A percentile compares a stretch with the other conserved stretches of the same genome.
phyloP scores from a whole-genome alignment of 2,888 invertebrate species.

The Cryptus viduatorius region DNA sequence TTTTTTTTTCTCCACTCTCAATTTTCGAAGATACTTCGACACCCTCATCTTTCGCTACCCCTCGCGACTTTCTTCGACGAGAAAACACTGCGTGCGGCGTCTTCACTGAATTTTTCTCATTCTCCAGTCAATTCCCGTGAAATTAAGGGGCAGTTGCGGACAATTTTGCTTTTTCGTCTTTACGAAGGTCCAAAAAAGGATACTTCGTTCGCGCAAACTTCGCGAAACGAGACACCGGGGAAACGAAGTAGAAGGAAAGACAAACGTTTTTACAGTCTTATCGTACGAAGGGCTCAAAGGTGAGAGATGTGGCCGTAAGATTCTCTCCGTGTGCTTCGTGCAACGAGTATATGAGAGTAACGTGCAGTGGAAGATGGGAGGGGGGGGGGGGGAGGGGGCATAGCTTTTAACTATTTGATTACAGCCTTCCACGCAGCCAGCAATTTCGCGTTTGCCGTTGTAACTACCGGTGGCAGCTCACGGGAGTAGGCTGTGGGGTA shows the following conservation, averaged over 20 bases:
- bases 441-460: conserved; percentile 78
- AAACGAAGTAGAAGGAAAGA: conserved; percentile 42
- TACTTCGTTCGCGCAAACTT: conserved; percentile 16
- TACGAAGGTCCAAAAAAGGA: background rate
- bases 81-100: background rate
- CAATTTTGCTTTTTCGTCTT: background rate
- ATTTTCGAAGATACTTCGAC: conserved; percentile 10
- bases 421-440: conserved; percentile 76
- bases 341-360: conserved; percentile 37
- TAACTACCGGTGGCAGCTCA: conserved; percentile 72
- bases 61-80: background rate
- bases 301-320: conserved; percentile 16
- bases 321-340: conserved; percentile 9
- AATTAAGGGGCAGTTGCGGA: background rate
- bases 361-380: background rate
- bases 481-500: background rate
- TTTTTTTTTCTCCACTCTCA: conserved; percentile 34
- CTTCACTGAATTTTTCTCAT: background rate
- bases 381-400: conserved; percentile 41
- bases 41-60: conserved; percentile 14
- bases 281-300: conserved; percentile 1
- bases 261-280: conserved; percentile 65
- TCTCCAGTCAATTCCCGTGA: background rate
- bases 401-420: conserved; percentile 83
- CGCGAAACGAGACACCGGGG: conserved; percentile 54